Percentiles rank a stretch among this genome's conserved stretches.
Conservation (phyloP, 2,888 invertebrate genomes). For the Protonemura montana region DNA sequence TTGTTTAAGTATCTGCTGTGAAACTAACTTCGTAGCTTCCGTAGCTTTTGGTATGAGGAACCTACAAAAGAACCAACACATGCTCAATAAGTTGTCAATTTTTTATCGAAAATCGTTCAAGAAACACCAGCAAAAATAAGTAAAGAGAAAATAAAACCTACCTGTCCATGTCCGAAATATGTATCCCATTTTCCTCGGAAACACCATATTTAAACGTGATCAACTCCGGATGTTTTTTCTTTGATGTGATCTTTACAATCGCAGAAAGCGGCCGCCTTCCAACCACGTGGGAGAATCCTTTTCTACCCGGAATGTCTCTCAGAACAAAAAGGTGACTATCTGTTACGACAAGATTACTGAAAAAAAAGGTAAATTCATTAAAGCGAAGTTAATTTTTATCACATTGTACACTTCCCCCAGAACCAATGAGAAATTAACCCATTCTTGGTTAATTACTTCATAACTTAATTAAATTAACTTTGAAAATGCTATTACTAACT, state of each 20-base stretch:
- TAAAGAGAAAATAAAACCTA: slow-evolving; percentile 47
- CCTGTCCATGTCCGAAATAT: slow-evolving; percentile 88
- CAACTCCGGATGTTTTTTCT: slow-evolving; percentile 92
- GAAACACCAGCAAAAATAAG: background rate
- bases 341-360: slow-evolving; percentile 84
- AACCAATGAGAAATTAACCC: no score
- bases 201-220: slow-evolving; percentile 97
- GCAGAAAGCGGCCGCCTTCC: slow-evolving; percentile 87
- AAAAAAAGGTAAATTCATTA: slow-evolving; percentile 52
- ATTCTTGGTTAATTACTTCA: no score
- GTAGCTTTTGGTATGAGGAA: slow-evolving; percentile 92
- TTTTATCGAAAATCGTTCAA: background rate
- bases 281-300: slow-evolving; percentile 84
- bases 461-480: no score
- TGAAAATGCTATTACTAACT: no score
- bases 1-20: slow-evolving; percentile 83
- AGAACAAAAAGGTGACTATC: slow-evolving; percentile 86
- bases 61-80: slow-evolving; percentile 56
- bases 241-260: slow-evolving; percentile 96
- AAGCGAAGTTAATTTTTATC: no score
- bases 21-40: slow-evolving; percentile 87
- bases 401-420: no score
- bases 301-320: slow-evolving; percentile 77
- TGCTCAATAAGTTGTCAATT: background rate
- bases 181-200: slow-evolving; percentile 78